Base-by-base conservation (phyloP, 2,888 invertebrate genomes). In the Drosophila robusta region DNA sequence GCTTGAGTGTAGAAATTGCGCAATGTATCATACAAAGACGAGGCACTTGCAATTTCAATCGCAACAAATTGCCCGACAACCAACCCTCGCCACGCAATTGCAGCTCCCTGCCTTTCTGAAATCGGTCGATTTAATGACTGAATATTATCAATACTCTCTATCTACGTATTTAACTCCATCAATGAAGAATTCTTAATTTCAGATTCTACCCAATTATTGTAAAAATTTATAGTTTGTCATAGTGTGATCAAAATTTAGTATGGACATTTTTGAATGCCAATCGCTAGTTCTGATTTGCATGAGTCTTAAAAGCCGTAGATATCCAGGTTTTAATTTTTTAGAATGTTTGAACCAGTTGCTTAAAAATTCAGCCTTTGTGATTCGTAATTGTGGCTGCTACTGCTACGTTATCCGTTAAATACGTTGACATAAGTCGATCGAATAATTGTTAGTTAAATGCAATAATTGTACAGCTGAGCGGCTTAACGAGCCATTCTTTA, bases 401-500 rank as follows among this genome's bases (percentile, higher is more conserved):
- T n/a, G n/a, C n/a, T n/a, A n/a, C n/a, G 32, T 16, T 34, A 4
- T 24, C 11, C 11, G 11, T 9, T 3, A 26, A 34, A 22, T 36
- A 14, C 11, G 12, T 34, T 12, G 12, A 4, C 29, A 29, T 29
- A 11, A 26, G 8, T 24, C 12, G 14, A 34, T 42, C 34, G 26
- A 62, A 29, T 51, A 69, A 46, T 60, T 50, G 16, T 14, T 41
- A 67, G 44, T 56, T 46, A 47, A 38, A 26, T 38, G 1, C 36
- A 47, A 12, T 3, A 34, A 9, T 29, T 42, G 41, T 56, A 36
- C 50, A 2, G 26, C 1, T 44, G 63, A 57, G 38, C 51, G 56
- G 73, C 55, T 71, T 71, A 72, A 58, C 29, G 42, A 22, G 32
- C 14, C 52, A 42, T 42, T 52, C 22, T 39, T 38, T 63, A 50